These are phyloP conservation scores for Diarsia brunnea DNA, from an alignment of 2,888 invertebrate genomes.

Conservation along the genomic window DNA sequence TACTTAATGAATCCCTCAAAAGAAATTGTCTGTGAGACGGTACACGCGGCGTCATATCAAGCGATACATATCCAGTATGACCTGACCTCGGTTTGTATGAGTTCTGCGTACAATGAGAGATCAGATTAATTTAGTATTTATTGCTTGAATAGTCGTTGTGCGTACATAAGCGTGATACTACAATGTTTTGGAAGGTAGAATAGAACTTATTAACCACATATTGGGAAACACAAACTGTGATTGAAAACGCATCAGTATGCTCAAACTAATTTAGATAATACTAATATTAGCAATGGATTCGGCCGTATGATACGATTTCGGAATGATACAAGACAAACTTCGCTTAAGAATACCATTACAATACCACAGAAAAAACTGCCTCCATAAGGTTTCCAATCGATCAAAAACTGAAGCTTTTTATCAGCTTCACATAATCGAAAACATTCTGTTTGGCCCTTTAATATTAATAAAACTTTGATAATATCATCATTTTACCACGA, in stretches of 20 bases:
- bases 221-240: too few species aligned
- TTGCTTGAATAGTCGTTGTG: too few species aligned
- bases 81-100: too few species aligned
- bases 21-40: not conserved
- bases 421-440: not conserved
- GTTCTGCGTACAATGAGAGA: too few species aligned
- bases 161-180: not conserved
- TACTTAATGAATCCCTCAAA: not conserved
- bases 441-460: not conserved
- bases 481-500: slow-evolving; percentile 8
- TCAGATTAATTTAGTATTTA: too few species aligned
- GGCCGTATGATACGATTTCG: not conserved
- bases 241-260: too few species aligned
- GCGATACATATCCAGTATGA: too few species aligned
- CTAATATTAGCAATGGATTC: not conserved
- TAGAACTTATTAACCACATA: not conserved
- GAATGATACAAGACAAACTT: too few species aligned
- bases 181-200: not conserved
- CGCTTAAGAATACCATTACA: too few species aligned
- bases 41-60: too few species aligned
- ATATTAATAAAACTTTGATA: not conserved
- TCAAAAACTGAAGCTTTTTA: not conserved
- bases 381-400: not conserved
- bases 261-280: not conserved
- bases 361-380: too few species aligned